Evolutionary conservation across 2,888 invertebrate species (phyloP).

Genomic region (Cantharis lateralis): DNA sequence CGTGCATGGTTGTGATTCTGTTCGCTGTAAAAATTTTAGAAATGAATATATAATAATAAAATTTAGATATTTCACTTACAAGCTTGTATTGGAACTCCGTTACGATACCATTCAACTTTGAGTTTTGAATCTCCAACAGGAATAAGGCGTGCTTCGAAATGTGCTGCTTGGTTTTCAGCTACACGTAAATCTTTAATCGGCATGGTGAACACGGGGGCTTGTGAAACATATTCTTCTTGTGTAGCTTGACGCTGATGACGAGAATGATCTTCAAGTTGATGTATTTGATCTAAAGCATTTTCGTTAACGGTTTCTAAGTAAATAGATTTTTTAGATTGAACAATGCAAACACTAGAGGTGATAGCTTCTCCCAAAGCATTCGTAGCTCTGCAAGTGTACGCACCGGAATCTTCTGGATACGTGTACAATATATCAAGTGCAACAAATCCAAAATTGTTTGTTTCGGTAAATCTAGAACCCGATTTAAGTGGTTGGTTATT

Average conservation of each 20-base stretch:
- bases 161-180: slow-evolving; percentile 89
- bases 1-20: slow-evolving; percentile 92
- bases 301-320: slow-evolving; percentile 88
- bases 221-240: slow-evolving; percentile 79
- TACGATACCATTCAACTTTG: slow-evolving; percentile 92
- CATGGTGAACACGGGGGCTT: slow-evolving; percentile 91
- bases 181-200: slow-evolving; percentile 85
- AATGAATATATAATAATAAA: background rate
- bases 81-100: slow-evolving; percentile 88
- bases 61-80: slow-evolving; percentile 62
- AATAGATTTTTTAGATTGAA: slow-evolving; percentile 82
- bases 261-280: slow-evolving; percentile 80
- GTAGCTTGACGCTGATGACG: slow-evolving; percentile 73
- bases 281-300: slow-evolving; percentile 78
- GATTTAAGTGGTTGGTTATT: slow-evolving; percentile 89
- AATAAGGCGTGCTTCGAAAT: slow-evolving; percentile 91
- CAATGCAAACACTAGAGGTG: slow-evolving; percentile 84
- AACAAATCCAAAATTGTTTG: slow-evolving; percentile 96
- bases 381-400: slow-evolving; percentile 90
- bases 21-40: slow-evolving; percentile 64
- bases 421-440: slow-evolving; percentile 95
- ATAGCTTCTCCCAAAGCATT: slow-evolving; percentile 93
- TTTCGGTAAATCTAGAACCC: slow-evolving; percentile 93
- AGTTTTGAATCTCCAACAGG: slow-evolving; percentile 92
- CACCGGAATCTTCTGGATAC: slow-evolving; percentile 94